Conservation (phyloP, 1,140 invertebrate genomes). For the Drosophila ironensis region DNA sequence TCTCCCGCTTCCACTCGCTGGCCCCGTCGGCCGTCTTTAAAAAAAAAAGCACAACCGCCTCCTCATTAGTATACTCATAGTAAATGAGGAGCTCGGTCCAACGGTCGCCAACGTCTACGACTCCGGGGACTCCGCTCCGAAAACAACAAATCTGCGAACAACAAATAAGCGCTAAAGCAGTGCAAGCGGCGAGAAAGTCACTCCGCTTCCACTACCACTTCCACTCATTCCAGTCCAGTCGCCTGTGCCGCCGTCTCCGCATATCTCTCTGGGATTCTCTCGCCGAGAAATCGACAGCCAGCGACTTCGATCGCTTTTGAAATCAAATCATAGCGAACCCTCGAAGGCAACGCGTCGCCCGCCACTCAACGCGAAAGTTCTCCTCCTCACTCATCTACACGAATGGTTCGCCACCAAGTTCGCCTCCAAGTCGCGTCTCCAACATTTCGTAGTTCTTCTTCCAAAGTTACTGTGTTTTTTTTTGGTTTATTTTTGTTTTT, state of each 20-base stretch:
- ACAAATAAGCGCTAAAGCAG: not conserved
- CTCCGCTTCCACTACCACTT: slow-evolving; percentile 32
- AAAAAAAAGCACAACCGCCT: no score
- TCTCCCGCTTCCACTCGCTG: not conserved
- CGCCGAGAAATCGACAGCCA: slow-evolving; percentile 18
- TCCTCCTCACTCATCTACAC: no score
- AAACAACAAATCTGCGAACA: not conserved
- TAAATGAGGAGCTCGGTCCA: slow-evolving; percentile 62
- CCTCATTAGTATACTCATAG: slow-evolving; percentile 74
- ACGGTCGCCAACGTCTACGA: not conserved
- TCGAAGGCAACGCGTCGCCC: slow-evolving; percentile 65
- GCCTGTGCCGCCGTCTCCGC: not conserved
- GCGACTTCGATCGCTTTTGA: slow-evolving; percentile 52
- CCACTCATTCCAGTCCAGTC: slow-evolving; percentile 15
- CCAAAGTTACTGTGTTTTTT: no score
- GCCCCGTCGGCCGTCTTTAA: slow-evolving; percentile 3
- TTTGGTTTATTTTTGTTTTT: not conserved
- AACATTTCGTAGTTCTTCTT: no score
- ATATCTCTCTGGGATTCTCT: no score
- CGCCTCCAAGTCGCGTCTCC: not conserved
- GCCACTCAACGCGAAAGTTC: slow-evolving; percentile 3
- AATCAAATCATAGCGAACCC: slow-evolving; percentile 71
- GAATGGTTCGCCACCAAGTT: not conserved
- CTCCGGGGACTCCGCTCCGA: no score
- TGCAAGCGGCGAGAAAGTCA: slow-evolving; percentile 24